Base-by-base conservation (phyloP, 64 coral and sea anemone species). In the Montipora efflorescens region DNA sequence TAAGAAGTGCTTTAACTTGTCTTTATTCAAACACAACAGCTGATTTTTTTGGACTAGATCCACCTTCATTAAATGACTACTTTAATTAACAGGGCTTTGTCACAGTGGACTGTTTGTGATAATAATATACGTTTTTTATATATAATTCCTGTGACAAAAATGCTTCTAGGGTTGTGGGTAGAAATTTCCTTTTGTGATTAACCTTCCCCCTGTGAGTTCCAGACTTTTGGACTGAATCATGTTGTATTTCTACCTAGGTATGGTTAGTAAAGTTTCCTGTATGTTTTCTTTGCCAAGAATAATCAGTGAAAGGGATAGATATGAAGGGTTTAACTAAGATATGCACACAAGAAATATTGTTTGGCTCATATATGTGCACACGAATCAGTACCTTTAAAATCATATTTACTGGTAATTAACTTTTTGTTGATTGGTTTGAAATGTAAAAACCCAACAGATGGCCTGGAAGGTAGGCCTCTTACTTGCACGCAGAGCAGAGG, bases 11-110 rank as follows among this genome's bases (percentile, higher is more conserved):
- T 67, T 84, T 67, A 57, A 84, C 81, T 84, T 84, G 57, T 84
- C 81, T 84, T 8, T 84, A 84, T 84, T 84, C 81, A 84, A 84
- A 84, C 81, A 84, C 81, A 84, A 73, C 69, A 73, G 55, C 18
- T 84, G 58, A 84, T 84, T 84, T 84, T 84, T 84, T 84, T 36
- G 81, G 81, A 84, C 81, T 84, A 84, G 81, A 84, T 84, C 81
- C 81, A 84, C 81, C 81, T 84, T 84, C 81, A 66, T 84, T 84
- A 84, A 84, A 84, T 84, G 81, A 84, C 55, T 84, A 84, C 21
- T 84, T 84, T 84, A 84, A 84, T 84, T 84, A 84, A 84, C 81
- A 84, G 16, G 81, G 20, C 81, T 84, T 84, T 84, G 81, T 84
- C 81, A 84, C 81, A 84, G 59, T 84, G 81, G 81, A 84, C 81